Conservation (phyloP, 2,113 vertebrate genomes). For the Argyrosomus japonicus region DNA sequence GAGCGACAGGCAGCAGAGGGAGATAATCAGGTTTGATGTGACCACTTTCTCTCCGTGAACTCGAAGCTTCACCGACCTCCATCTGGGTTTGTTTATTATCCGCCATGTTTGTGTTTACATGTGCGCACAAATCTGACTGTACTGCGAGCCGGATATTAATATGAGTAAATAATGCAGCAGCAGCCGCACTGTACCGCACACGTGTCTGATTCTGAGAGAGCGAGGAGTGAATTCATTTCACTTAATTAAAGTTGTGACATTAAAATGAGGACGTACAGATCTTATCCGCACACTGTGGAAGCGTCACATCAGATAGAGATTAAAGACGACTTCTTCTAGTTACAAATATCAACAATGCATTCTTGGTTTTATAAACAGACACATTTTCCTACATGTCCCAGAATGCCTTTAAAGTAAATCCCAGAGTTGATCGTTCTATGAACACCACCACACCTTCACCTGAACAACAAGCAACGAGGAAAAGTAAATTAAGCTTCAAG, state of each 20-base stretch:
- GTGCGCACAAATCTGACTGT: background rate
- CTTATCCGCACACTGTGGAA: background rate
- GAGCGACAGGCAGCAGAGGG: background rate
- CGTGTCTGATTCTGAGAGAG: too few species aligned
- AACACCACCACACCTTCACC: background rate
- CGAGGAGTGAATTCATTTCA: too few species aligned
- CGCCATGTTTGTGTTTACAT: background rate
- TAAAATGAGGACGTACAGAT: too few species aligned
- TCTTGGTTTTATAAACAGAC: background rate
- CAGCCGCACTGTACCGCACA: too few species aligned
- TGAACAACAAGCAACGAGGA: background rate
- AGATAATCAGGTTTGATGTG: background rate
- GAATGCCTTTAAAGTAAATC: background rate
- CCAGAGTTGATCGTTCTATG: background rate
- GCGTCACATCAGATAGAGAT: background rate
- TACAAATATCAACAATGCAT: background rate
- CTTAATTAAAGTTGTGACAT: too few species aligned
- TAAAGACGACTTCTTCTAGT: too few species aligned
- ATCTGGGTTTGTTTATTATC: constrained; percentile 1
- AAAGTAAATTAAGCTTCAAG: background rate
- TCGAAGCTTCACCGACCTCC: background rate
- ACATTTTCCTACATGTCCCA: background rate
- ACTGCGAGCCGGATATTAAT: background rate
- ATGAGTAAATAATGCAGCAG: constrained; percentile 2
- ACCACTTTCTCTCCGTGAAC: background rate